Percentiles rank a stretch among this genome's conserved stretches.
Conservation (phyloP, 2,888 invertebrate genomes). For the Acleris holmiana region DNA sequence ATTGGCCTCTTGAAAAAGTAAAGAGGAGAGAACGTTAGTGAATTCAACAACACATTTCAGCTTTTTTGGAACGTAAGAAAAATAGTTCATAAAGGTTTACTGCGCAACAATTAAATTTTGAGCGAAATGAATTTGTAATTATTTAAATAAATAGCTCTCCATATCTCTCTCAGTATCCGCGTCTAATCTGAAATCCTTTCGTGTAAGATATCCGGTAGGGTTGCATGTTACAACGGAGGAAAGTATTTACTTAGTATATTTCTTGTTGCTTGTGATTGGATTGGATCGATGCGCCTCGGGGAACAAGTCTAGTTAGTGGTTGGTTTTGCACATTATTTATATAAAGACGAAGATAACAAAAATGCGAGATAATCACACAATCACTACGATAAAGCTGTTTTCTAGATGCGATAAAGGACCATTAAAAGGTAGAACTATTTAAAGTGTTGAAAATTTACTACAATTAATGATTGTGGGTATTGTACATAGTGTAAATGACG, state of each 20-base stretch:
- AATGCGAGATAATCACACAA: neutral
- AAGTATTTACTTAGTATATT: slow-evolving; percentile 15
- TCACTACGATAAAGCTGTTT: neutral
- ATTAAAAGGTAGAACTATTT: neutral
- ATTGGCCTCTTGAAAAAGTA: no score
- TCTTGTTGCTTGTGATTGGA: slow-evolving; percentile 28
- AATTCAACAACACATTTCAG: no score
- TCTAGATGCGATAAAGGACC: slow-evolving; percentile 7
- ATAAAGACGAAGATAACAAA: neutral
- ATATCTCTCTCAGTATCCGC: no score
- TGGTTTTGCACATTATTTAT: slow-evolving; percentile 25
- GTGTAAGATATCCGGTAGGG: slow-evolving; percentile 19
- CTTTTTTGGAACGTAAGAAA: no score
- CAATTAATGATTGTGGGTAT: no score
- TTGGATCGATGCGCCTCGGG: slow-evolving; percentile 32
- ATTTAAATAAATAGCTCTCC: no score
- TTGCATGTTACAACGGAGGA: slow-evolving; percentile 8
- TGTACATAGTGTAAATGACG: no score
- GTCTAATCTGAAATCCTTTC: no score
- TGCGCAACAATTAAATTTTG: neutral
- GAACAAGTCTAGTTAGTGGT: slow-evolving; percentile 31
- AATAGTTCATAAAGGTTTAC: no score
- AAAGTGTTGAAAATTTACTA: no score
- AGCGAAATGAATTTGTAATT: neutral
- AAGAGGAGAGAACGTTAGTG: no score